Conservation (phyloP, 2,797 vertebrate genomes). For the Nyctalus aviator region DNA sequence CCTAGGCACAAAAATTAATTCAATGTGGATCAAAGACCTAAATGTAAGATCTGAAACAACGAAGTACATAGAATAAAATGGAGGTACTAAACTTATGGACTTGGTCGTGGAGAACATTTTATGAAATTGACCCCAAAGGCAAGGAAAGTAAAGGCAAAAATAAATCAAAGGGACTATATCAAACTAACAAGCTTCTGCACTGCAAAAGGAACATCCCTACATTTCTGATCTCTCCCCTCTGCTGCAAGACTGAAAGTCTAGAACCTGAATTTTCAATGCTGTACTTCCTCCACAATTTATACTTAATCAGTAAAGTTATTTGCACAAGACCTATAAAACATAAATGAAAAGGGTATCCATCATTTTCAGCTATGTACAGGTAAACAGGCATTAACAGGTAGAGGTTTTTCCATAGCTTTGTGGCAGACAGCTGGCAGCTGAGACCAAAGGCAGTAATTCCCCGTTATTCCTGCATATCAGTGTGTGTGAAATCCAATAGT, state of each 20-base stretch:
- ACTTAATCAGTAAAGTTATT: background rate
- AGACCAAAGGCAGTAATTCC: background rate
- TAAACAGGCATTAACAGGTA: background rate
- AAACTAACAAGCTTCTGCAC: no score
- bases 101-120: no score
- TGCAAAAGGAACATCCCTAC: background rate
- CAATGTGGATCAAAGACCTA: no score
- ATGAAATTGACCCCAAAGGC: no score
- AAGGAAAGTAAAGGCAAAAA: no score
- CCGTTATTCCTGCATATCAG: background rate
- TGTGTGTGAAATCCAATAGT: background rate
- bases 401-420: background rate
- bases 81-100: no score
- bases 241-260: background rate
- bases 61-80: no score
- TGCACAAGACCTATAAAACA: constrained; percentile 32
- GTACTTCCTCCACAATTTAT: background rate
- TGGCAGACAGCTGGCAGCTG: background rate
- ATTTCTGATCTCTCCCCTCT: background rate
- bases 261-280: background rate
- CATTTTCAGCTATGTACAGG: background rate
- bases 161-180: no score
- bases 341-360: background rate
- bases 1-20: no score
- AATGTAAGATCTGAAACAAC: no score